phyloP scores from a whole-genome alignment of 2,797 vertebrate species.

The Benthosema pterotum region DNA sequence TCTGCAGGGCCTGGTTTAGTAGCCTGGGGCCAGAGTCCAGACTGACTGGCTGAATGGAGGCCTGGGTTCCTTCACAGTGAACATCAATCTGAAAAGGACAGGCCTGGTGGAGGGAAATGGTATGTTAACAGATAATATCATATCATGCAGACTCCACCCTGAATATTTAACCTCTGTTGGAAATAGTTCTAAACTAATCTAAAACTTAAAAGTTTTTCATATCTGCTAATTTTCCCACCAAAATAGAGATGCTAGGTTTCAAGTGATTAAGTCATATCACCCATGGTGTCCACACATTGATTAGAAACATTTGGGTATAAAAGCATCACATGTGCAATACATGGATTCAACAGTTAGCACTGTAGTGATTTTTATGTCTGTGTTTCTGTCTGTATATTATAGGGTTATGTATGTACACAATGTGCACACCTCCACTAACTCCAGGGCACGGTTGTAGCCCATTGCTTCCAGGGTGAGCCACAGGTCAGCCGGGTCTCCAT shows the following conservation, averaged over 20 bases:
- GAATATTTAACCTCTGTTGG: too few species aligned
- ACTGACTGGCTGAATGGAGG: constrained; percentile 78
- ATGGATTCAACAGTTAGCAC: too few species aligned
- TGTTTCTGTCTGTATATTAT: background rate
- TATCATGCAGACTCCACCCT: too few species aligned
- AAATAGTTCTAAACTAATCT: too few species aligned
- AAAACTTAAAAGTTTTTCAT: too few species aligned
- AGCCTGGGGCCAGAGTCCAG: constrained; percentile 81
- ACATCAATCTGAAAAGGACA: constrained; percentile 89
- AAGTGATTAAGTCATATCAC: too few species aligned
- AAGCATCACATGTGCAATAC: too few species aligned
- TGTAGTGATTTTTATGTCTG: background rate
- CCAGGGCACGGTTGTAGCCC: constrained; percentile 90
- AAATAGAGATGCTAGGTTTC: too few species aligned
- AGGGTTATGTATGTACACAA: background rate
- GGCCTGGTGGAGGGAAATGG: constrained; percentile 73
- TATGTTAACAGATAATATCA: too few species aligned
- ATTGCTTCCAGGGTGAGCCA: constrained; percentile 91
- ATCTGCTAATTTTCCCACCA: too few species aligned
- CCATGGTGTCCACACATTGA: too few species aligned
- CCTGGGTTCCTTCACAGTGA: constrained; percentile 82
- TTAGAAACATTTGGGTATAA: too few species aligned
- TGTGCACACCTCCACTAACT: constrained; percentile 85
- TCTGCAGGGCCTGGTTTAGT: constrained; percentile 86
- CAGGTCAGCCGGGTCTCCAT: constrained; percentile 88